Evolutionary conservation across 2,113 vertebrate genomes (phyloP).

Genomic region (Forbesichthys papilliferus): DNA sequence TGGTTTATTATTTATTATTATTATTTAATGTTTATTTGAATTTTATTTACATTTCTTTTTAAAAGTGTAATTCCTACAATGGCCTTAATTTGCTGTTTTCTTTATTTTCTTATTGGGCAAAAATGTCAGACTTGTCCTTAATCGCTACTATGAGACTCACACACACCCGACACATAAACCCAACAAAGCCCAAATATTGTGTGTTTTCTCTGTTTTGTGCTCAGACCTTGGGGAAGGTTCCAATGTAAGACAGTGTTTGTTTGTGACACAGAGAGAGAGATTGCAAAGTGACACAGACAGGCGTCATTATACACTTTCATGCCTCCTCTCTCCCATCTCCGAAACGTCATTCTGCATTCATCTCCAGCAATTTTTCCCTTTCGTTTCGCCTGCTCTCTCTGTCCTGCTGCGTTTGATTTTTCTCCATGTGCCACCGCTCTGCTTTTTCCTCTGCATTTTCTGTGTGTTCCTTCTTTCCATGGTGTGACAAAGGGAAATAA

Average conservation of each 20-base stretch:
- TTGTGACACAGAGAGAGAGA: constrained; percentile 33
- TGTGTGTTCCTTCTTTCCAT: too few species aligned
- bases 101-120: not conserved
- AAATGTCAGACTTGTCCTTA: not conserved
- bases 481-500: too few species aligned
- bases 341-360: constrained; percentile 54
- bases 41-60: too few species aligned
- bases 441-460: constrained; percentile 38
- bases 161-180: not conserved
- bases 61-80: too few species aligned
- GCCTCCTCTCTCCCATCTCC: constrained; percentile 41
- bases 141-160: not conserved
- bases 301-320: constrained; percentile 57
- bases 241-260: constrained; percentile 5
- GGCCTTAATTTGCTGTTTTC: not conserved
- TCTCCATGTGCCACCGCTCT: constrained; percentile 29
- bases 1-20: too few species aligned
- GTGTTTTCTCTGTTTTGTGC: not conserved
- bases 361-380: constrained; percentile 20
- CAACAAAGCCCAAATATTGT: not conserved
- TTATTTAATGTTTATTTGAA: too few species aligned
- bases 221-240: constrained; percentile 1
- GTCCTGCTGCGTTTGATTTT: not conserved
- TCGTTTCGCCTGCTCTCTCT: constrained; percentile 16
- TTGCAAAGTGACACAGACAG: constrained; percentile 38